Evolutionary conservation across 2,113 vertebrate species (phyloP), one percentile per base, ranked within the genome.

Genomic region (Numida meleagris): DNA sequence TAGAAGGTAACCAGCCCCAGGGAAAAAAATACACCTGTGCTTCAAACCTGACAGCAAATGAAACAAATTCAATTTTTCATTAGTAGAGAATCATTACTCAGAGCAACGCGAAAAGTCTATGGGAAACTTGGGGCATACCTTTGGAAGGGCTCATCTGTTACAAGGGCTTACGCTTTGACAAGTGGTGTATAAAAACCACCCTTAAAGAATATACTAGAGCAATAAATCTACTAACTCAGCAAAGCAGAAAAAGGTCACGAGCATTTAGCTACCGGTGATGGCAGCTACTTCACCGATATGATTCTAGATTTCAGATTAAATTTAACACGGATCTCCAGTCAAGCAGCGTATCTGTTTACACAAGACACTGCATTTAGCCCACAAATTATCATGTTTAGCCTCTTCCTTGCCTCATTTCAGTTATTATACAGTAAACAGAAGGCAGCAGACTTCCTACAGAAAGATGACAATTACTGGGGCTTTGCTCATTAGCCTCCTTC

Each of bases 51-150:
- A 78, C 90, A 87, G 81, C n/a, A 12, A 73, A 88, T 81, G 81
- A 86, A 96, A 94, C 66, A 59, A 92, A 87, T 84, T 90, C 90
- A 72, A 68, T 94, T 93, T 88, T 89, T 97, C 89, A 95, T 97
- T 96, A 93, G 78, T 25, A 83, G 48, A 63, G 82, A 53, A 76
- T 80, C 94, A 93, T 95, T 71, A 92, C 68, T 94, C 94, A 87
- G 82, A 27, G 93, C 1, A 10, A 23, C 10, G 66, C 13, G 55
- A 14, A 27, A 86, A 91, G 77, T 51, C 50, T 14, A 17, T 21
- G 76, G 87, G 82, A 97, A 94, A 88, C 82, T 79, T 57, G 71
- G 72, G 90, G 27, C 88, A 51, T 48, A 70, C 57, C 78, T 95
- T 72, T 59, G 57, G 85, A 90, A 70, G 61, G 65, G 65, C 82